phyloP scores from a whole-genome alignment of 2,888 invertebrate genomes.

The Byasa hedistus region DNA sequence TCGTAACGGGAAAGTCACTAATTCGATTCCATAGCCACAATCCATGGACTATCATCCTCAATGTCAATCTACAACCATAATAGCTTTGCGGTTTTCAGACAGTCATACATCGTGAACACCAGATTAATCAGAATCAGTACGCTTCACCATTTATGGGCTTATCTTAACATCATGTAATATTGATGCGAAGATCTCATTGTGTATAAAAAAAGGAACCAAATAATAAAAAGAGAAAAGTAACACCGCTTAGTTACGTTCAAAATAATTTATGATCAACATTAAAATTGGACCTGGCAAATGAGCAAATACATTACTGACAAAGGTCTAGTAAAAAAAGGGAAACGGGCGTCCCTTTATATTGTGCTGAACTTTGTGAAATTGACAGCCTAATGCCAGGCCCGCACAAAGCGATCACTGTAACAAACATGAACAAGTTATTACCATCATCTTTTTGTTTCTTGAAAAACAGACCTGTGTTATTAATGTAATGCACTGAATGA shows the following conservation, averaged over 20 bases:
- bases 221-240: neutral
- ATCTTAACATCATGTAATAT: too few species aligned
- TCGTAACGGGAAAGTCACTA: too few species aligned
- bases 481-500: neutral
- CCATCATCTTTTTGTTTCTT: neutral
- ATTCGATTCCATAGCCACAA: too few species aligned
- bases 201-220: too few species aligned
- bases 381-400: slow-evolving; percentile 10
- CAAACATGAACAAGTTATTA: slow-evolving; percentile 2
- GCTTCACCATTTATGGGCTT: too few species aligned
- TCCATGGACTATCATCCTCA: too few species aligned
- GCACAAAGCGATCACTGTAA: slow-evolving; percentile 9
- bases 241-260: neutral
- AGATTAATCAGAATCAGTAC: too few species aligned
- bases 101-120: too few species aligned
- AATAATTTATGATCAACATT: neutral
- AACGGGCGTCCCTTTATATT: slow-evolving; percentile 17
- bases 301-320: slow-evolving; percentile 40
- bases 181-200: too few species aligned
- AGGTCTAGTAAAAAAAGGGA: slow-evolving; percentile 28
- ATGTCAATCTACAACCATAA: too few species aligned
- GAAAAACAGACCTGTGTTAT: neutral
- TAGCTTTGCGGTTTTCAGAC: too few species aligned
- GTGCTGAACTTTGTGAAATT: slow-evolving; percentile 21
- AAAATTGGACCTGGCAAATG: slow-evolving; percentile 36